Evolutionary conservation across 2,888 invertebrate genomes (phyloP).

Genomic region (Embidobia sp.): DNA sequence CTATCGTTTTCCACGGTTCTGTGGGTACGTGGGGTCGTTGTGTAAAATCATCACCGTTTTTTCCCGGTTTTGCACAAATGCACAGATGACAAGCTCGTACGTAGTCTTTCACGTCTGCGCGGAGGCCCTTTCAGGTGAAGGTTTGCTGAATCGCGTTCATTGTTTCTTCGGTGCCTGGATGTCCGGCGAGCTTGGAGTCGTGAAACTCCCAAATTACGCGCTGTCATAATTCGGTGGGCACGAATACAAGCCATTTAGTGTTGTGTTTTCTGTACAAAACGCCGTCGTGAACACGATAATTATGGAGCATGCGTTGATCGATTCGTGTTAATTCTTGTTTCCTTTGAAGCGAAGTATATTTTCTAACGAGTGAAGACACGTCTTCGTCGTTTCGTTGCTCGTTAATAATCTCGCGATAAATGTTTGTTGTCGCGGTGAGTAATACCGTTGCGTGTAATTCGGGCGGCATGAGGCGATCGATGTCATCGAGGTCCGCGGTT

Average conservation of each 20-base stretch:
- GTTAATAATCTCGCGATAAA: background rate
- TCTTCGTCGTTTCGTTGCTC: too few species aligned
- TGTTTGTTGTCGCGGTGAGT: background rate
- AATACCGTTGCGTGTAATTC: background rate
- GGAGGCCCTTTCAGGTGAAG: conserved; percentile 25
- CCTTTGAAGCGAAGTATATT: background rate
- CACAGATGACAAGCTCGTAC: conserved; percentile 16
- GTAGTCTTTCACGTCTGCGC: conserved; percentile 14
- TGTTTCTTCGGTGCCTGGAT: conserved; percentile 18
- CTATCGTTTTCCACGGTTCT: conserved; percentile 18
- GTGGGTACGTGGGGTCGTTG: conserved; percentile 18
- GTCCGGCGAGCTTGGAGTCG: conserved; percentile 17
- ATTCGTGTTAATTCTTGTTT: background rate
- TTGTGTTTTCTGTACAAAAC: background rate
- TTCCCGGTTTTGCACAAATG: conserved; percentile 15
- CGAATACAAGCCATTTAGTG: conserved; percentile 10
- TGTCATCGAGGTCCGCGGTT: background rate
- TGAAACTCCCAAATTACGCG: conserved; percentile 21
- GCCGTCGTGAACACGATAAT: background rate
- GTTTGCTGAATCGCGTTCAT: background rate
- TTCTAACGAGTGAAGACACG: background rate
- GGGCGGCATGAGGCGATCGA: background rate
- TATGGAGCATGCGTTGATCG: background rate
- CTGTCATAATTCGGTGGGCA: background rate
- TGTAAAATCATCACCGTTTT: background rate